Base-by-base conservation (phyloP, 2,797 vertebrate species). In the Bradypus variegatus region DNA sequence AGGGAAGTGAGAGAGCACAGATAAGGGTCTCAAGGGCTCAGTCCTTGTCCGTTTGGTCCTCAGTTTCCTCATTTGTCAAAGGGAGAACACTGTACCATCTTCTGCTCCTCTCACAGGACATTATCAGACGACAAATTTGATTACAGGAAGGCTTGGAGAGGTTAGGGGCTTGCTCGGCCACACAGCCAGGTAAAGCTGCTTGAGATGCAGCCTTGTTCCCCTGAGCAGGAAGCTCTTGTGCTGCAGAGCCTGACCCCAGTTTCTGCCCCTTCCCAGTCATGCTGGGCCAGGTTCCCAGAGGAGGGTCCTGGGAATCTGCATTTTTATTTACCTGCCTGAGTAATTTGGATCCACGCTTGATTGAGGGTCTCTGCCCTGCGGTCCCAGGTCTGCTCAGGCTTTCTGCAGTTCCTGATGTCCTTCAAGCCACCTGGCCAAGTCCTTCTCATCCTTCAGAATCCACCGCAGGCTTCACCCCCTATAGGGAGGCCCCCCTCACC, bases 41-140 rank as follows among this genome's bases (percentile, higher is more conserved):
- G 67, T 5, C n/a, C 53, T 64, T 53, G 21, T 38, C 69, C 67
- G 3, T 53, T 29, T 72, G 65, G 25, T 7, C 67, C 19, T 88
- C 70, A 14, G 86, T 36, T 45, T 88, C 69, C 50, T 85, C 76
- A 25, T 45, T 76, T 29, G 38, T 79, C 67, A 31, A 90, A 91
- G 55, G 72, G 5, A 82, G 69, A 58, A 55, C 53, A 41, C n/a
- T 25, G 19, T 41, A 16, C 41, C 86, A 50, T 48, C 23, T 64
- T 48, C 62, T 64, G 14, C 8, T 19, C 18, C 29, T 65, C 48
- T 53, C 31, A 50, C 72, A 53, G n/a, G 80, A 33, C 19, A 2
- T 13, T 38, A 5, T 79, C 6, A 14, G 45, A 7, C 33, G 45
- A 78, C 75, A 87, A 62, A 16, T 29, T 25, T 58, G 9, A 2